These are phyloP conservation scores for Syndactyla subalaris DNA, from an alignment of 2,797 vertebrate genomes.

Conservation along the genomic window DNA sequence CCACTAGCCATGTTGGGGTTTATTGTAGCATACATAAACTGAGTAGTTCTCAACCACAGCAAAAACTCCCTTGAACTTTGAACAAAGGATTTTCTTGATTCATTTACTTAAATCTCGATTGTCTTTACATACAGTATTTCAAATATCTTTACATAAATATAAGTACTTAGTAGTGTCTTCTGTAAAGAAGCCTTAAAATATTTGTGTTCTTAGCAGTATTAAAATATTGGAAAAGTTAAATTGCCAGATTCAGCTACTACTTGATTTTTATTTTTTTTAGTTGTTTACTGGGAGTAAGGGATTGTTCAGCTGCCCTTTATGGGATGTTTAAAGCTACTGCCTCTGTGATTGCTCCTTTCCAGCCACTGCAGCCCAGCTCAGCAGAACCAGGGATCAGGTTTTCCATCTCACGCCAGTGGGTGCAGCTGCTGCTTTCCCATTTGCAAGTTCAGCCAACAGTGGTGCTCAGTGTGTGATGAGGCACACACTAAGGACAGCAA, in stretches of 20 bases:
- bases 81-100: neutral
- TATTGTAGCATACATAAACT: neutral
- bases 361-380: neutral
- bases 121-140: neutral
- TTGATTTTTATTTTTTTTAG: neutral
- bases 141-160: neutral
- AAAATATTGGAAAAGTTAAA: neutral
- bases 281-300: neutral
- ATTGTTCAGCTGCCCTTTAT: neutral
- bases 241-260: neutral
- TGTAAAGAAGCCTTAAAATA: neutral
- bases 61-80: neutral
- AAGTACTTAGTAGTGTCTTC: neutral
- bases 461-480: neutral
- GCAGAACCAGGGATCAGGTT: neutral
- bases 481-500: neutral
- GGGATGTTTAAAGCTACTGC: neutral
- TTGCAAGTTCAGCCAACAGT: neutral
- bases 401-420: neutral
- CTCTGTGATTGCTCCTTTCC: neutral
- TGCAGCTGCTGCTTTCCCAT: neutral
- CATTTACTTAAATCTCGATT: neutral
- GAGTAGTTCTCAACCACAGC: neutral
- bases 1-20: fast-evolving
- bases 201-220: neutral